Conservation (phyloP, 1,140 invertebrate genomes). For the Cephus cinctus region DNA sequence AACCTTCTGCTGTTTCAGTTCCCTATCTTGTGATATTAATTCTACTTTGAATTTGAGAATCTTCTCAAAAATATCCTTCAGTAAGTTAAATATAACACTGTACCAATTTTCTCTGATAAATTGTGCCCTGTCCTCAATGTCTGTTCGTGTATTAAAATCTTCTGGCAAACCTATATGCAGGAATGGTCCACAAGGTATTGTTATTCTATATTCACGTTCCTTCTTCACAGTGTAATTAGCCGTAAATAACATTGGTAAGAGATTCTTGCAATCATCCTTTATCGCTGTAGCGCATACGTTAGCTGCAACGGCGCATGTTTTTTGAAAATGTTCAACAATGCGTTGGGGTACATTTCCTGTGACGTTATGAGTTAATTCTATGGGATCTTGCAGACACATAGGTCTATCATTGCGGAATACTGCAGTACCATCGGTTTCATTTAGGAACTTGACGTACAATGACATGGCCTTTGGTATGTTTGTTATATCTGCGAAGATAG, state of each 20-base stretch:
- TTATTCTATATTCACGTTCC: constrained; percentile 6
- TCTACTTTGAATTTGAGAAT: constrained; percentile 37
- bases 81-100: constrained; percentile 22
- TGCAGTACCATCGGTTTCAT: constrained; percentile 28
- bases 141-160: constrained; percentile 18
- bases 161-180: constrained; percentile 18
- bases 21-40: constrained; percentile 13
- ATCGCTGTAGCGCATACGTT: constrained; percentile 23
- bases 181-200: constrained; percentile 12
- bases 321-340: constrained; percentile 26
- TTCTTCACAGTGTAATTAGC: neutral
- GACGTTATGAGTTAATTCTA: constrained; percentile 61
- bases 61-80: constrained; percentile 35
- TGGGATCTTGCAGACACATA: constrained; percentile 65
- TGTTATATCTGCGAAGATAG: constrained; percentile 44
- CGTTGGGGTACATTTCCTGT: constrained; percentile 33
- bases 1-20: constrained; percentile 38
- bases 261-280: constrained; percentile 19
- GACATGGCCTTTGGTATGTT: constrained; percentile 44
- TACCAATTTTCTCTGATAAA: constrained; percentile 27
- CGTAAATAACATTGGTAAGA: constrained; percentile 29
- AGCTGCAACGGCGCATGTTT: constrained; percentile 23
- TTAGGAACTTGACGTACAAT: constrained; percentile 50
- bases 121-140: constrained; percentile 18
- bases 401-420: constrained; percentile 36